These are phyloP conservation scores for Plusia festucae DNA, from an alignment of 2,888 invertebrate genomes.

Conservation along the genomic window DNA sequence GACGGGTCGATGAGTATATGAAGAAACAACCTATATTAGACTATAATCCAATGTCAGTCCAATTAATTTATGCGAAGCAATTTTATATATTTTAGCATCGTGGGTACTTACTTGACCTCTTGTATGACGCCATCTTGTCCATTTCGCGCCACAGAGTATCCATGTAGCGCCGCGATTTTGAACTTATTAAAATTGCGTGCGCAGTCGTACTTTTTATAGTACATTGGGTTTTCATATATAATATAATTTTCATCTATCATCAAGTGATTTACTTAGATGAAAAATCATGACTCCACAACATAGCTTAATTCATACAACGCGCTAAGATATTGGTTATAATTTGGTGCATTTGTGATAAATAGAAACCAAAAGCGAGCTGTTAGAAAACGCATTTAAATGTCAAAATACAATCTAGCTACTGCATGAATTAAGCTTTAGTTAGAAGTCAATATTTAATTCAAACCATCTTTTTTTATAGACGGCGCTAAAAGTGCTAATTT, in stretches of 20 bases:
- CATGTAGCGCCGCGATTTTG: conserved; percentile 50
- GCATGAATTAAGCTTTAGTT: conserved; percentile 62
- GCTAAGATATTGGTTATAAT: neutral
- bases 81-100: conserved; percentile 64
- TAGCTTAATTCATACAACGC: conserved; percentile 56
- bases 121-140: conserved; percentile 69
- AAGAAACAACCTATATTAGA: conserved; percentile 73
- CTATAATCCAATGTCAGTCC: conserved; percentile 81
- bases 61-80: conserved; percentile 63
- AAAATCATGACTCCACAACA: conserved; percentile 37
- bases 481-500: conserved; percentile 73
- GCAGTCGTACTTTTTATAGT: conserved; percentile 52
- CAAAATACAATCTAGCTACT: conserved; percentile 48
- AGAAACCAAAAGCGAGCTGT: conserved; percentile 45
- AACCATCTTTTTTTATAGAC: conserved; percentile 51
- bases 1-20: conserved; percentile 80
- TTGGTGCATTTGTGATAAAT: conserved; percentile 19
- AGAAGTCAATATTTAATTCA: conserved; percentile 57
- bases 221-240: conserved; percentile 31
- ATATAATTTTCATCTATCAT: conserved; percentile 36
- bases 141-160: conserved; percentile 46
- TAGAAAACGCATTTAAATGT: conserved; percentile 42
- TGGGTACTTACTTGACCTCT: conserved; percentile 75
- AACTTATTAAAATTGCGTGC: conserved; percentile 38
- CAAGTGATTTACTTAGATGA: conserved; percentile 34